Percentiles rank a stretch among this genome's conserved stretches.
These are phyloP conservation scores for Julus scanicus DNA, from an alignment of 2,888 invertebrate genomes.

Conservation along the genomic window DNA sequence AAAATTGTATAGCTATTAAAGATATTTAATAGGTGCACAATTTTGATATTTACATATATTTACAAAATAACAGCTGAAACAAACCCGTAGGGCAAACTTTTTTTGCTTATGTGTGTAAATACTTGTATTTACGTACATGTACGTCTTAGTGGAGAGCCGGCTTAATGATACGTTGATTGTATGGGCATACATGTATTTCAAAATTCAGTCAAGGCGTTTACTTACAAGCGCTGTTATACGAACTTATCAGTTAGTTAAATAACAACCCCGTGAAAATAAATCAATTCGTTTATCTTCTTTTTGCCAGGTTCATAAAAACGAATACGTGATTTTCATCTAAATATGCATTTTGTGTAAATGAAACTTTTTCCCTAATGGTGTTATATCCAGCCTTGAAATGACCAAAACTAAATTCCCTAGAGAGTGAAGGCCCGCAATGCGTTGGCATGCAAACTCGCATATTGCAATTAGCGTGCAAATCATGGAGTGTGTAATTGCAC, in stretches of 20 bases:
- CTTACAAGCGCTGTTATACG: too few relatives aligned
- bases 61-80: too few relatives aligned
- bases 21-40: too few relatives aligned
- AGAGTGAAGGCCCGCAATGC: not conserved
- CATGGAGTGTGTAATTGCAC: slow-evolving; percentile 24
- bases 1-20: too few relatives aligned
- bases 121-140: too few relatives aligned
- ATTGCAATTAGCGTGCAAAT: slow-evolving; percentile 22
- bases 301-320: not conserved
- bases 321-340: not conserved
- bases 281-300: not conserved
- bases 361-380: not conserved
- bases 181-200: too few relatives aligned
- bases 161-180: too few relatives aligned
- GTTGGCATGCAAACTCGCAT: slow-evolving; percentile 13
- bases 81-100: too few relatives aligned
- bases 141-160: too few relatives aligned
- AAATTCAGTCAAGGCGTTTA: too few relatives aligned
- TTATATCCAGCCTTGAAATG: slow-evolving; percentile 5
- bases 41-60: too few relatives aligned
- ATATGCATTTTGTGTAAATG: not conserved
- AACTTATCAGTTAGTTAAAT: not conserved
- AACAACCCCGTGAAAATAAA: not conserved
- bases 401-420: not conserved
- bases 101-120: too few relatives aligned